These are phyloP conservation scores for Nannospalax galili DNA, from an alignment of 2,113 vertebrate genomes.

Conservation along the genomic window DNA sequence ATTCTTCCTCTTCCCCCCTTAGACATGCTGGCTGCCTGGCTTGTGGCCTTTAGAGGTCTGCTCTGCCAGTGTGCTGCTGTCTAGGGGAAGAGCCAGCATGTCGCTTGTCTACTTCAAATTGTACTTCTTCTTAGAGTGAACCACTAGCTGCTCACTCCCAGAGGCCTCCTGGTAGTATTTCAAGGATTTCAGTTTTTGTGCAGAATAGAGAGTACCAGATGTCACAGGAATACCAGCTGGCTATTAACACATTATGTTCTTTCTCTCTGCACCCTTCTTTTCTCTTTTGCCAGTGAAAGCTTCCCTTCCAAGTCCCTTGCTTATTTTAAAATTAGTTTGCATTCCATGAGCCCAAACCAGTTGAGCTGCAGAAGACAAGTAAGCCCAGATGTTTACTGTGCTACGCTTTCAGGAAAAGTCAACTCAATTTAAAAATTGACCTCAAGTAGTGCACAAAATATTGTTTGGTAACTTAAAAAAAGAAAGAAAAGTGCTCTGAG, in stretches of 20 bases:
- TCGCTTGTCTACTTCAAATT: not conserved
- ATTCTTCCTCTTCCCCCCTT: not conserved
- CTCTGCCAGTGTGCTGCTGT: not conserved
- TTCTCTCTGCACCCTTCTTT: not conserved
- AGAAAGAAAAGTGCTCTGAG: not conserved
- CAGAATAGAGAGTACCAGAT: slow-evolving; percentile 37
- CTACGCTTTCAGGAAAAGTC: slow-evolving; percentile 65
- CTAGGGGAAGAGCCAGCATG: not conserved
- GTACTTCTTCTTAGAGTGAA: not conserved
- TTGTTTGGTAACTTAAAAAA: slow-evolving; percentile 59
- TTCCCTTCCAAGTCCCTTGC: slow-evolving; percentile 60
- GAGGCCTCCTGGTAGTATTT: slow-evolving; percentile 45
- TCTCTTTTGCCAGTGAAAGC: slow-evolving; percentile 24
- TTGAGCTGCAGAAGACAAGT: slow-evolving; percentile 57
- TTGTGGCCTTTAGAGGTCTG: not conserved
- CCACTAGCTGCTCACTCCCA: not conserved
- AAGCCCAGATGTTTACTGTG: slow-evolving; percentile 63
- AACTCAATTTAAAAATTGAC: slow-evolving; percentile 66
- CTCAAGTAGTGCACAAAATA: slow-evolving; percentile 58
- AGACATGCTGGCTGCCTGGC: not conserved
- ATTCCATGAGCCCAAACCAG: slow-evolving; percentile 43
- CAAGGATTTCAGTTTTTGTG: slow-evolving; percentile 57
- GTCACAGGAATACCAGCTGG: slow-evolving; percentile 43
- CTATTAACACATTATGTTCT: not conserved
- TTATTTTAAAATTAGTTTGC: slow-evolving; percentile 70